phyloP scores from a whole-genome alignment of 2,888 invertebrate genomes.

The Sarcophaga variegata region DNA sequence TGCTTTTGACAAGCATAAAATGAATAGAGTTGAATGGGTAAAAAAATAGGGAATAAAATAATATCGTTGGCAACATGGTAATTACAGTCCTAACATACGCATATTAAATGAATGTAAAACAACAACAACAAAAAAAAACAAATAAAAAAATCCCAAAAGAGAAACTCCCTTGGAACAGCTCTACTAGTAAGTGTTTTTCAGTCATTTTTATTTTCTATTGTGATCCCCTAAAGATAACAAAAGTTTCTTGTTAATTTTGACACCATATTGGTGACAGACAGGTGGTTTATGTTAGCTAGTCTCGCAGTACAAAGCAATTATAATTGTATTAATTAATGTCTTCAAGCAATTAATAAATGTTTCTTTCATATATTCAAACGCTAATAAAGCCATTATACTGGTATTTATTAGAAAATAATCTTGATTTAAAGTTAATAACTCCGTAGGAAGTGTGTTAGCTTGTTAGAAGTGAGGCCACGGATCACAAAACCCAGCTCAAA shows the following conservation, averaged over 20 bases:
- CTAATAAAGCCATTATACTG: too few relatives aligned
- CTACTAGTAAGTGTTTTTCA: background rate
- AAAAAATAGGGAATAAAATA: background rate
- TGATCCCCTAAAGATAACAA: background rate
- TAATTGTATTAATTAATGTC: background rate
- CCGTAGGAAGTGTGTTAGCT: too few relatives aligned
- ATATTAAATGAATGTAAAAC: slow-evolving; percentile 66
- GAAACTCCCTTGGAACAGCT: slow-evolving; percentile 15
- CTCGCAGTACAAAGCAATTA: background rate
- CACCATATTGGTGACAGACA: background rate
- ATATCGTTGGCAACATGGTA: slow-evolving; percentile 68
- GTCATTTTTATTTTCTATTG: background rate
- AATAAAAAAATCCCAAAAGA: background rate
- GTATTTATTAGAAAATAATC: too few relatives aligned
- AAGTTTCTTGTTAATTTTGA: background rate
- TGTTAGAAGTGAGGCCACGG: too few relatives aligned
- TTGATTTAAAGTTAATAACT: too few relatives aligned
- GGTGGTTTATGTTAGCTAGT: background rate
- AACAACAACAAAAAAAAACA: slow-evolving; percentile 4
- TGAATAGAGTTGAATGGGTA: background rate
- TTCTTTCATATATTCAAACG: too few relatives aligned
- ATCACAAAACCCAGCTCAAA: too few relatives aligned
- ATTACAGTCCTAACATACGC: slow-evolving; percentile 71
- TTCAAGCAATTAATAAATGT: background rate
- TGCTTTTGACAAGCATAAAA: slow-evolving; percentile 2